phyloP scores from a whole-genome alignment of 2,797 vertebrate species.

The Ceyx erithaca region DNA sequence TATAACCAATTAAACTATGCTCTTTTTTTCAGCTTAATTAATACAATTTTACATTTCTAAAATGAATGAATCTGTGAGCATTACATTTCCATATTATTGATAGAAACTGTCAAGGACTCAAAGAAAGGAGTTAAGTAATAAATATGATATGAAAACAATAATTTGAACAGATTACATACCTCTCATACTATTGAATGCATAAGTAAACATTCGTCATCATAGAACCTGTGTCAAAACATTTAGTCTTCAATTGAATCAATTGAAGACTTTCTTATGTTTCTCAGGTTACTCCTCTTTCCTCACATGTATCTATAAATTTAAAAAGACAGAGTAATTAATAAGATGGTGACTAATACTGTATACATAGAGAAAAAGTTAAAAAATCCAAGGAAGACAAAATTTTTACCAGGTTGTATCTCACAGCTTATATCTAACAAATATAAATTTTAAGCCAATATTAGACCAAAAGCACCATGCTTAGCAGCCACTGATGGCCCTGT shows the following conservation, averaged over 20 bases:
- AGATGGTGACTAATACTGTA: not conserved
- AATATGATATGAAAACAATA: not conserved
- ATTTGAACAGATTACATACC: not conserved
- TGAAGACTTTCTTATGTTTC: not conserved
- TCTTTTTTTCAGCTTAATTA: not conserved
- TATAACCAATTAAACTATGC: not conserved
- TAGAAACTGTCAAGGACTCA: not conserved
- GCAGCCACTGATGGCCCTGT: not conserved
- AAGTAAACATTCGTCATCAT: not conserved
- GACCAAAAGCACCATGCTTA: not conserved
- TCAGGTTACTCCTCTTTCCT: not conserved
- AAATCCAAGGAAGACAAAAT: not conserved
- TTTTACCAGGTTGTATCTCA: not conserved
- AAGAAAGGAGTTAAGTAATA: not conserved
- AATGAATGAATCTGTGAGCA: not conserved
- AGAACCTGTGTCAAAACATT: not conserved
- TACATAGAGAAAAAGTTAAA: not conserved
- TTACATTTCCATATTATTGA: not conserved
- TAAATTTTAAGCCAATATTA: not conserved
- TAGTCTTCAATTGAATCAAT: not conserved
- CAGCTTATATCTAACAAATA: not conserved
- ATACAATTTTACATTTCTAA: not conserved
- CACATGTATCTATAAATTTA: not conserved
- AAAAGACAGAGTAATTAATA: not conserved
- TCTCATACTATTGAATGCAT: not conserved